Evolutionary conservation across 2,888 invertebrate species (phyloP), one percentile per base, ranked within the genome.

Genomic region (Yponomeuta plumbellus): DNA sequence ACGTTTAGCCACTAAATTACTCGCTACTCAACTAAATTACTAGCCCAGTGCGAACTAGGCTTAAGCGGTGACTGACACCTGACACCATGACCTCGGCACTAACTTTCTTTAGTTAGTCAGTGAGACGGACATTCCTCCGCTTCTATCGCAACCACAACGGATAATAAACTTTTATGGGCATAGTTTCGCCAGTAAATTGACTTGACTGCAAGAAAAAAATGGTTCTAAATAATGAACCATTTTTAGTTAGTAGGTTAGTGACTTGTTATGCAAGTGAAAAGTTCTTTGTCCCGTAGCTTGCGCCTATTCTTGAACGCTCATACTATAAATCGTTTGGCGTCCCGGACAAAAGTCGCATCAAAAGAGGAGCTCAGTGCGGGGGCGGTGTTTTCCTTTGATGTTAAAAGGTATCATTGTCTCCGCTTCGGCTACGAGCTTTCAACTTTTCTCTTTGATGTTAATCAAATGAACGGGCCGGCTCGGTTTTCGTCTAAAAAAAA

Each of bases 361-460:
- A 66, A 65, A 64, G 72, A 75, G 76, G 74, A 80, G 75, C 77
- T 80, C 77, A 76, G 80, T 57, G 68, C 66, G 68, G 75, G 77
- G 79, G 78, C 78, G 80, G 78, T 72, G 75, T 75, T 26, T 71
- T 78, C 79, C 83, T 86, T 86, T 85, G 83, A 85, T 83, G 83
- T 83, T 77, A 79, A 84, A 85, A 83, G 82, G 83, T 82, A 84
- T 85, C 81, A 84, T 85, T 84, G 85, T 84, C 82, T 83, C 78
- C 80, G 83, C 80, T 79, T 79, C 80, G 80, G 75, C 79, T 77
- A 81, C 77, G 79, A 77, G 79, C 84, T 84, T 84, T 84, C 79
- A 83, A 80, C 79, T 80, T 80, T 79, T 81, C 79, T 76, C 83
- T 85, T 85, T 86, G 85, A 86, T 81, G 84, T 85, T 80, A 81